These are phyloP conservation scores for Basileuterus tristriatus DNA, from an alignment of 2,797 vertebrate species.

Conservation along the genomic window DNA sequence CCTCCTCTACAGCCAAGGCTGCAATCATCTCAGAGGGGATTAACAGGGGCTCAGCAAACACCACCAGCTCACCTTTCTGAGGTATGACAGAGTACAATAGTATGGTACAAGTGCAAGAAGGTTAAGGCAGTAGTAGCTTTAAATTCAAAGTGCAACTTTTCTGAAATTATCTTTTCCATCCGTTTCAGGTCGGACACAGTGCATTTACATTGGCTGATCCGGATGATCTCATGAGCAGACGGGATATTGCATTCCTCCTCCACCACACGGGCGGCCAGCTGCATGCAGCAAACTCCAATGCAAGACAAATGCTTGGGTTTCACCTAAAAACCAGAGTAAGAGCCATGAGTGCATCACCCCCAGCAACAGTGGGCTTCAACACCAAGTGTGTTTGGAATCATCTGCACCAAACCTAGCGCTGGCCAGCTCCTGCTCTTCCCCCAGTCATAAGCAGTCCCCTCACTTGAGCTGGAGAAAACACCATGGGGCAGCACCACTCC, in stretches of 20 bases:
- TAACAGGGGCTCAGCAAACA: background rate
- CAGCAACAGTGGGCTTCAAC: fast-evolving
- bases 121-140: slow-evolving; percentile 97
- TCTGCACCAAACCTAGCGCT: background rate
- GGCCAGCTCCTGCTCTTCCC: too few relatives aligned
- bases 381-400: background rate
- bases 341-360: fast-evolving
- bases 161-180: slow-evolving; percentile 95
- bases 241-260: slow-evolving; percentile 90
- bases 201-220: slow-evolving; percentile 95
- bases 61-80: slow-evolving; percentile 83
- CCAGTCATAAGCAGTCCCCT: background rate
- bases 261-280: slow-evolving; percentile 87
- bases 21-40: background rate
- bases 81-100: slow-evolving; percentile 85
- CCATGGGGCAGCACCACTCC: fast-evolving
- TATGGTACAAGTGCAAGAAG: slow-evolving; percentile 94
- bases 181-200: slow-evolving; percentile 92
- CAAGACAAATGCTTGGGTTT: slow-evolving; percentile 96
- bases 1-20: background rate
- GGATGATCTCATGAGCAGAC: slow-evolving; percentile 89
- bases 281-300: slow-evolving; percentile 92
- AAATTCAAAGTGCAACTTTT: slow-evolving; percentile 94
- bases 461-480: background rate
- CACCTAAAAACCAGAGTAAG: slow-evolving; percentile 73